Base-by-base conservation (phyloP, 2,113 vertebrate species). In the Ranitomeya variabilis region DNA sequence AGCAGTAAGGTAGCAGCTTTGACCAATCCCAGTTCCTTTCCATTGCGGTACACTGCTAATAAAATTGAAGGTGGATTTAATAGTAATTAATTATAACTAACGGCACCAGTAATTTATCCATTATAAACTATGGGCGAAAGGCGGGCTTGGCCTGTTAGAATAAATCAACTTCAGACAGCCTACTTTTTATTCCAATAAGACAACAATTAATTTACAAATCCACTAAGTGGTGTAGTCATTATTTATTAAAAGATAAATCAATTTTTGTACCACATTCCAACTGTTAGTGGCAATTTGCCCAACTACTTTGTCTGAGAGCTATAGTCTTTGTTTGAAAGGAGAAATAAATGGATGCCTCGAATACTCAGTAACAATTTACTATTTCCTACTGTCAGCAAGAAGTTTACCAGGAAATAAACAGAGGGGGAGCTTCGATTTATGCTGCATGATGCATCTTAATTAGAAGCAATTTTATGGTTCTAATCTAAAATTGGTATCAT, bases 11-110 rank as follows among this genome's bases (percentile, higher is more conserved):
- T 94, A 99, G 95, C 95, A 99, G 94, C 90, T 92, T 92, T 91
- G 95, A 93, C 97, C 97, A 99, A 93, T 98, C 95, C 97, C 97
- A 98, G 90, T 93, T 92, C 96, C 97, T 96, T 90, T 96, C 96
- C 90, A 94, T 94, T 94, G 95, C 90, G 82, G 93, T 84, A 93
- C 95, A 94, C 98, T 99, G 97, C 96, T 97, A 96, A 98, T 95
- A 94, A 94, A 99, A 94, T 94, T 94, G 94, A 95, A 97, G 87
- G 94, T 90, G 90, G 92, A 93, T 94, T 95, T 96, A 95, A 97
- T 97, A 96, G 95, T 96, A 97, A 97, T 98, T 97, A 97, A 98
- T 99, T 96, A 97, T 94, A 94, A 94, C 97, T 97, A 98, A 97
- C 96, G 96, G 92, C 94, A 97, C 96, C 94, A 96, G 95, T 96